Conservation (phyloP, 2,888 invertebrate genomes). For the Platycheirus rosarum region DNA sequence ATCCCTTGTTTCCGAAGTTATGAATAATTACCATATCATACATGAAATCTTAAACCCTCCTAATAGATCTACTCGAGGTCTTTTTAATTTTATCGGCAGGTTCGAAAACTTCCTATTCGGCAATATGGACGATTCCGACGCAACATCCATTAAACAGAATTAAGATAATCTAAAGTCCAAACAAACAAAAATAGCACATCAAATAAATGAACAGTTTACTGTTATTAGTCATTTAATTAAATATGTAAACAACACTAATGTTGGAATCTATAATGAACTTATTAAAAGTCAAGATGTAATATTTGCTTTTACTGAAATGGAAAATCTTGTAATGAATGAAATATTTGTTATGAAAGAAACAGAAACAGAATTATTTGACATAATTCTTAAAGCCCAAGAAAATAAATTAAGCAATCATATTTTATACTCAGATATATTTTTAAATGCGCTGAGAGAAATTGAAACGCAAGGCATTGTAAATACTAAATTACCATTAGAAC, state of each 20-base stretch:
- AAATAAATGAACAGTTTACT: conserved; percentile 3
- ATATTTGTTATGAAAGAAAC: conserved; percentile 6
- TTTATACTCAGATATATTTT: conserved; percentile 19
- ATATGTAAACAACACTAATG: conserved; percentile 2
- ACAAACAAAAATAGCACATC: conserved; percentile 9
- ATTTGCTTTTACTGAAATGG: conserved; percentile 9
- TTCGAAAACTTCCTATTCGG: conserved; percentile 3
- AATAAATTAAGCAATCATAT: conserved; percentile 8
- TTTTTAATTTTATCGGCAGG: neutral
- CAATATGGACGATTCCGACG: conserved; percentile 7
- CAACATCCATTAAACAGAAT: neutral
- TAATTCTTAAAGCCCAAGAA: conserved; percentile 5
- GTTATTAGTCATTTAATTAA: conserved; percentile 1
- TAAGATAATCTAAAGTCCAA: neutral
- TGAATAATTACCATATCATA: neutral
- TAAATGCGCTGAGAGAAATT: conserved; percentile 10
- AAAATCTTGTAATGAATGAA: conserved; percentile 16
- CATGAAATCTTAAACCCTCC: neutral
- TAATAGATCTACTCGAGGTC: neutral
- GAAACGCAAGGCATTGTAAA: conserved; percentile 5
- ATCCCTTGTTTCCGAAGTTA: neutral
- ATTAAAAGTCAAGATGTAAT: conserved; percentile 2
- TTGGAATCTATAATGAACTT: neutral
- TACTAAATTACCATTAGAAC: conserved; percentile 5
- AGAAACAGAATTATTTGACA: conserved; percentile 6